phyloP scores from a whole-genome alignment of 2,113 vertebrate species.

The Nesogale talazaci region DNA sequence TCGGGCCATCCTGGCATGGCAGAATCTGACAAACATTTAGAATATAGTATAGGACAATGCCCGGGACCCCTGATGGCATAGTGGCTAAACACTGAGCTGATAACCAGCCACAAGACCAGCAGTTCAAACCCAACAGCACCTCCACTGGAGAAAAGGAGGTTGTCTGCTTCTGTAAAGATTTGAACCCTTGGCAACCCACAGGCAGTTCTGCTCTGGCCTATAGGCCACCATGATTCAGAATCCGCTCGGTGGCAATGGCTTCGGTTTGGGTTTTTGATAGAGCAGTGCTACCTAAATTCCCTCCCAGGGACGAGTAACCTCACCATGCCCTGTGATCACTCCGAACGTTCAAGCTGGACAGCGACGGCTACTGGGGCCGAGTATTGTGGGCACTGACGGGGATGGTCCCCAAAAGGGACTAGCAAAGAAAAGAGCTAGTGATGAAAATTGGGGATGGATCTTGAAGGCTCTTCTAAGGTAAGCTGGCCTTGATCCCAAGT shows the following conservation, averaged over 20 bases:
- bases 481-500: background rate
- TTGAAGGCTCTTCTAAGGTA: background rate
- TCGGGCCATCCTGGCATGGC: background rate
- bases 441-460: background rate
- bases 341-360: background rate
- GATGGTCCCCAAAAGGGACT: background rate
- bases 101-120: too few relatives aligned
- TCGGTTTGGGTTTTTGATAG: background rate
- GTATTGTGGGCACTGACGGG: background rate
- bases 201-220: too few relatives aligned
- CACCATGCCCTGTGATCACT: background rate
- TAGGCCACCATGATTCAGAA: too few relatives aligned
- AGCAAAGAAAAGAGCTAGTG: background rate
- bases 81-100: too few relatives aligned
- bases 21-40: background rate
- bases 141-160: too few relatives aligned
- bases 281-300: background rate
- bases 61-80: too few relatives aligned
- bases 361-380: background rate
- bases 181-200: too few relatives aligned
- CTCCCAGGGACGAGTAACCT: background rate
- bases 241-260: too few relatives aligned
- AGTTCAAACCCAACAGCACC: too few relatives aligned
- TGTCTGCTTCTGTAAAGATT: too few relatives aligned
- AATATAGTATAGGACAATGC: too few relatives aligned